A percentile compares a stretch with the other conserved stretches of the same genome.
Conservation (phyloP, 2,888 invertebrate genomes). For the Eurytoma californica region DNA sequence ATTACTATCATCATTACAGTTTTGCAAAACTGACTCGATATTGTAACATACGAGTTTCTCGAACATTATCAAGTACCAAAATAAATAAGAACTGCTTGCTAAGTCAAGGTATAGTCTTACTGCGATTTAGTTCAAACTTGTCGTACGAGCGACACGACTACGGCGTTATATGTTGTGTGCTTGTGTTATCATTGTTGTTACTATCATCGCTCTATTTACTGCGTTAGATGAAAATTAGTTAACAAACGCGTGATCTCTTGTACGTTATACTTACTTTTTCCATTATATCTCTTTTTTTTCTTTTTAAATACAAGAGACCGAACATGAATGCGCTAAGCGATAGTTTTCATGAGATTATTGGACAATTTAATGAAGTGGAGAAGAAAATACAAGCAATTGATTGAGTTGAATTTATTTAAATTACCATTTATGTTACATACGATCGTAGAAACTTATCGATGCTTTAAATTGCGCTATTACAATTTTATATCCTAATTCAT, state of each 20-base stretch:
- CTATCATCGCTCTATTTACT: constrained; percentile 58
- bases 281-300: constrained; percentile 24
- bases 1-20: constrained; percentile 64
- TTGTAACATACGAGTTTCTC: constrained; percentile 72
- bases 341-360: constrained; percentile 29
- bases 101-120: constrained; percentile 63
- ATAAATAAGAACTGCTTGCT: constrained; percentile 73
- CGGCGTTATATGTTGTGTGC: constrained; percentile 64
- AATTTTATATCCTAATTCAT: constrained; percentile 60
- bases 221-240: constrained; percentile 53
- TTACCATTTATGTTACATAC: constrained; percentile 62
- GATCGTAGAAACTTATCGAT: constrained; percentile 67
- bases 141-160: constrained; percentile 52
- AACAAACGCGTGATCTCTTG: constrained; percentile 53
- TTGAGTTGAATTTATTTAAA: constrained; percentile 63
- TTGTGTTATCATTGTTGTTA: constrained; percentile 67
- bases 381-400: constrained; percentile 30
- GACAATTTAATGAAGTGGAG: too few species aligned
- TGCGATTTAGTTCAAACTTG: constrained; percentile 55
- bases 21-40: constrained; percentile 71
- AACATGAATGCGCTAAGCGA: constrained; percentile 8
- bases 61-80: constrained; percentile 69
- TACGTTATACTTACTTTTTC: constrained; percentile 37
- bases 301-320: constrained; percentile 34
- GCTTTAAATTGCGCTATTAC: constrained; percentile 63